These are phyloP conservation scores for Himalopsyche japonica DNA, from an alignment of 2,888 invertebrate genomes.

Conservation along the genomic window DNA sequence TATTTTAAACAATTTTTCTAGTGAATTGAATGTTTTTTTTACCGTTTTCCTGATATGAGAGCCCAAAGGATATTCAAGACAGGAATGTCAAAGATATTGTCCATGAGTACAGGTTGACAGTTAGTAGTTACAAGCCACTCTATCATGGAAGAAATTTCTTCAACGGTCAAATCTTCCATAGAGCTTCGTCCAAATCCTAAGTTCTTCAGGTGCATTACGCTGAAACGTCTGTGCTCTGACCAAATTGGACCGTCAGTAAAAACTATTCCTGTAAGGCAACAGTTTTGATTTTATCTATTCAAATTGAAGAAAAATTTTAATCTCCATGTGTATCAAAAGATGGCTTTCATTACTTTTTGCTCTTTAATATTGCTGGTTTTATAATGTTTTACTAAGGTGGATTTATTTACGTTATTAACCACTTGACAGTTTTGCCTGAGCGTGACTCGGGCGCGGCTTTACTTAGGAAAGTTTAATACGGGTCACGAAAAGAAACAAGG, in stretches of 20 bases:
- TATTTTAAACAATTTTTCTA: too few relatives aligned
- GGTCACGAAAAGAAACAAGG: too few relatives aligned
- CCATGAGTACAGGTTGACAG: slow-evolving; percentile 54
- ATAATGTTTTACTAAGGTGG: background rate
- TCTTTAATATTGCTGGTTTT: too few relatives aligned
- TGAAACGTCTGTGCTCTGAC: slow-evolving; percentile 69
- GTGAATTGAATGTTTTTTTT: background rate
- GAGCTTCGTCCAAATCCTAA: slow-evolving; percentile 65
- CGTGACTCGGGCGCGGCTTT: too few relatives aligned
- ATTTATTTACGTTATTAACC: too few relatives aligned
- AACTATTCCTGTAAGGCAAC: slow-evolving; percentile 61
- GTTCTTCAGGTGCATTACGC: slow-evolving; percentile 65
- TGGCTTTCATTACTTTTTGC: background rate
- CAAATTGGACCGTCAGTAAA: slow-evolving; percentile 70
- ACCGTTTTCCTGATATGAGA: slow-evolving; percentile 69
- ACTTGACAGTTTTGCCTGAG: too few relatives aligned
- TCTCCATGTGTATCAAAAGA: background rate
- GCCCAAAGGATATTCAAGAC: slow-evolving; percentile 73
- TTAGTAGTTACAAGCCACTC: slow-evolving; percentile 48
- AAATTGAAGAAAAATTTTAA: background rate
- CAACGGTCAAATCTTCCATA: slow-evolving; percentile 64
- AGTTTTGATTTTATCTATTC: too few relatives aligned
- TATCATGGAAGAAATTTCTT: slow-evolving; percentile 61
- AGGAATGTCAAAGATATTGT: slow-evolving; percentile 61
- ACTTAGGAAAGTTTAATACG: too few relatives aligned